phyloP scores from a whole-genome alignment of 2,113 vertebrate species.

The Catagonus wagneri region DNA sequence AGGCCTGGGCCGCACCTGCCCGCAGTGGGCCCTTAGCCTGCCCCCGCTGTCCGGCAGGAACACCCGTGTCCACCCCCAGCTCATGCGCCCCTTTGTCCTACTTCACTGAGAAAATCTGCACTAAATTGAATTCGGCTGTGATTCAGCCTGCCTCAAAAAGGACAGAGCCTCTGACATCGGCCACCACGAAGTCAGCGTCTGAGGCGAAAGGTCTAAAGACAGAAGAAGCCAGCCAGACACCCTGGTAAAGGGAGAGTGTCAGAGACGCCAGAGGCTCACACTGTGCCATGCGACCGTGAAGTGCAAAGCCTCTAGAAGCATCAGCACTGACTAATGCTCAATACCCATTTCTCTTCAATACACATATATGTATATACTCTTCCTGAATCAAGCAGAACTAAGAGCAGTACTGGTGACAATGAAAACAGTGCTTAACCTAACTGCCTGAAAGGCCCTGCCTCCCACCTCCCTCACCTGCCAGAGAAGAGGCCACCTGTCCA shows the following conservation, averaged over 20 bases:
- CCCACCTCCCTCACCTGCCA: not conserved
- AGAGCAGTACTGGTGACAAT: accelerated
- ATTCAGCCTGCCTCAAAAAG: slow-evolving; percentile 35
- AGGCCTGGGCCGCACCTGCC: not conserved
- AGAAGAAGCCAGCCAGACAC: not conserved
- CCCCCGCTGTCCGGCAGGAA: not conserved
- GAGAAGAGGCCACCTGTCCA: not conserved
- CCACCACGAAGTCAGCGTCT: not conserved
- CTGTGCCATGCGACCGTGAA: accelerated
- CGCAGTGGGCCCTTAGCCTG: not conserved
- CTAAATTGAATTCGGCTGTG: not conserved
- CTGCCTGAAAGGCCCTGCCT: not conserved
- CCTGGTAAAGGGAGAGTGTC: not conserved
- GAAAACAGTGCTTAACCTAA: not conserved
- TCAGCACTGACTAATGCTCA: not conserved
- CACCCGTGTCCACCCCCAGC: not conserved
- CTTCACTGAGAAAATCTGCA: not conserved
- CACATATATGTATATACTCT: too few species aligned
- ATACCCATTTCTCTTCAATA: not conserved
- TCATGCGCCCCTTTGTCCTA: not conserved
- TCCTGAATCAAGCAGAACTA: not conserved
- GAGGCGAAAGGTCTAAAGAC: not conserved
- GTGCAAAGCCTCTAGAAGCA: not conserved
- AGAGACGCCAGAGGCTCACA: not conserved
- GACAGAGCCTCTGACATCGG: not conserved